These are phyloP conservation scores for Drosophila paulistorum DNA, from an alignment of 1,140 invertebrate genomes.

Conservation along the genomic window DNA sequence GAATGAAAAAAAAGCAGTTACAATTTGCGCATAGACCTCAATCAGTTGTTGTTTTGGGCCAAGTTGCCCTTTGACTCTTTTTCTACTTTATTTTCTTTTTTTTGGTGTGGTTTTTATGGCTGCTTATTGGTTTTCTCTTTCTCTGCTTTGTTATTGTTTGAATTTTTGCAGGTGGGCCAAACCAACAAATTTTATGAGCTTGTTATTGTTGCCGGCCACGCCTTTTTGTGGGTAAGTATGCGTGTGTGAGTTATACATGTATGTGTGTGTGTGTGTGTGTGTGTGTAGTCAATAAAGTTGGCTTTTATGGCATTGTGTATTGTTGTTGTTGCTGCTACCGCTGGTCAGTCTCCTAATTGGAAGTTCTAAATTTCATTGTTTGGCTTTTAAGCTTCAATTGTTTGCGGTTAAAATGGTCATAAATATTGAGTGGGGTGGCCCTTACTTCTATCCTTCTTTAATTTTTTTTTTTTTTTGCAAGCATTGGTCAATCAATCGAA, in stretches of 20 bases:
- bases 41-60: slow-evolving; percentile 52
- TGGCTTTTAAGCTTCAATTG: slow-evolving; percentile 80
- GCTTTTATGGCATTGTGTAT: slow-evolving; percentile 51
- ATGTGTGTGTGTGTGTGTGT: neutral
- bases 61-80: slow-evolving; percentile 47
- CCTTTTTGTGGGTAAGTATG: slow-evolving; percentile 37
- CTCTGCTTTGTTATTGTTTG: neutral
- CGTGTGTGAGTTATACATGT: neutral
- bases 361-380: slow-evolving; percentile 79
- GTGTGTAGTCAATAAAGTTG: slow-evolving; percentile 48
- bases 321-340: slow-evolving; percentile 29
- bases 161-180: slow-evolving; percentile 51
- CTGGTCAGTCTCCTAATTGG: slow-evolving; percentile 71
- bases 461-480: slow-evolving; percentile 32
- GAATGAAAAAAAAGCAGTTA: slow-evolving; percentile 30
- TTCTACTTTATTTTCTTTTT: slow-evolving; percentile 38
- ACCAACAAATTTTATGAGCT: slow-evolving; percentile 66
- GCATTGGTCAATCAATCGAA: slow-evolving; percentile 56
- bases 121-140: slow-evolving; percentile 61
- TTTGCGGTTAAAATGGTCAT: slow-evolving; percentile 73
- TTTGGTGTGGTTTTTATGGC: slow-evolving; percentile 43
- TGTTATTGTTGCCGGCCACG: slow-evolving; percentile 68
- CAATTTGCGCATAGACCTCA: slow-evolving; percentile 54
- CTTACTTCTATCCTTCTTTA: neutral
- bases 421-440: slow-evolving; percentile 61